A percentile compares a stretch with the other conserved stretches of the same genome.
phyloP scores from a whole-genome alignment of 1,140 invertebrate genomes.

The Conus ventricosus region DNA sequence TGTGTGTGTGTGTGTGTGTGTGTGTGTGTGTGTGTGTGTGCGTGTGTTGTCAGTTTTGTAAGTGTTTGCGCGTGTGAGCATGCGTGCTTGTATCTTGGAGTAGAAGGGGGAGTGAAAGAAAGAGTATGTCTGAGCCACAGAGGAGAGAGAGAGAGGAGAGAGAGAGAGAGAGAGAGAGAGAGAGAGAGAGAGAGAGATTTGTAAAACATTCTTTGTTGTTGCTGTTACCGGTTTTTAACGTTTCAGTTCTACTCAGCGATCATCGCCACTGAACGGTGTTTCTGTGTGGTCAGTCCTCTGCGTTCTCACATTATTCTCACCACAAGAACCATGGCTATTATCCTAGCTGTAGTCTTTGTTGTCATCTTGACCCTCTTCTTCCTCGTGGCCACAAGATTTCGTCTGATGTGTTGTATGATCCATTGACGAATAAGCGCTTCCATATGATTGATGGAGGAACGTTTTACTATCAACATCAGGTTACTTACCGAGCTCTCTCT shows the following conservation, averaged over 20 bases:
- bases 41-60: no score
- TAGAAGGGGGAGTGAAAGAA: no score
- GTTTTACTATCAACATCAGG: neutral
- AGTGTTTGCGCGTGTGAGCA: no score
- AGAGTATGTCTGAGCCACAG: no score
- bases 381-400: neutral
- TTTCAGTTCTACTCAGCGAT: neutral
- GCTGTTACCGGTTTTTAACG: no score
- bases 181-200: no score
- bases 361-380: neutral
- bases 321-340: conserved; percentile 24
- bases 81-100: no score
- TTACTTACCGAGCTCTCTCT: neutral
- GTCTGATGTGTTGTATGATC: neutral
- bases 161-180: no score
- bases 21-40: no score
- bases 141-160: no score
- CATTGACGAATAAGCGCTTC: neutral
- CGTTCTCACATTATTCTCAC: neutral
- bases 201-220: no score
- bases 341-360: neutral
- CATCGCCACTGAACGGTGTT: conserved; percentile 27
- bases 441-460: neutral
- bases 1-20: no score
- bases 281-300: conserved; percentile 31